These are phyloP conservation scores for Eriosoma lanigerum DNA, from an alignment of 1,140 invertebrate genomes.

Conservation along the genomic window DNA sequence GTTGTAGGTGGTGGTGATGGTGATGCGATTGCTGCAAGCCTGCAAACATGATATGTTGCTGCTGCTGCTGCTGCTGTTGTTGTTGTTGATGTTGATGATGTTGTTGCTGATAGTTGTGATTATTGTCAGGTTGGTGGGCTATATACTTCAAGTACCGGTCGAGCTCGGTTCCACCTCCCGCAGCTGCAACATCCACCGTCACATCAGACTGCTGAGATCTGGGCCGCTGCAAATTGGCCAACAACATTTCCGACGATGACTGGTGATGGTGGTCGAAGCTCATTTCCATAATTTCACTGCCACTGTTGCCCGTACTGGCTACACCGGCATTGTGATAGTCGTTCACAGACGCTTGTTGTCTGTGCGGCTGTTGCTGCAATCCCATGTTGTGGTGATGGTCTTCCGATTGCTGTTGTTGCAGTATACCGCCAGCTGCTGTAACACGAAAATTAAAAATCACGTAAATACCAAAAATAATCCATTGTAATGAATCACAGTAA, in stretches of 20 bases:
- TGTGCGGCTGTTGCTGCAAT: constrained; percentile 7
- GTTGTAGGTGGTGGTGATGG: not conserved
- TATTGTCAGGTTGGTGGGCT: constrained; percentile 53
- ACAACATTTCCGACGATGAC: constrained; percentile 42
- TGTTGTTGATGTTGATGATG: constrained; percentile 53
- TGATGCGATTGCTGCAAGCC: not conserved
- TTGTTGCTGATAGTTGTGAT: constrained; percentile 56
- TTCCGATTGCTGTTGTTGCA: constrained; percentile 6
- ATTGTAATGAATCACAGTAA: not conserved
- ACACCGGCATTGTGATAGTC: not conserved
- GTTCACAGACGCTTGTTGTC: constrained; percentile 12
- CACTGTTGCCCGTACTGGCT: constrained; percentile 23
- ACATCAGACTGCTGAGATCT: constrained; percentile 50
- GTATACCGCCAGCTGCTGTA: not conserved
- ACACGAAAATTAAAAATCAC: not conserved
- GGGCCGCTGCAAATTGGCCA: constrained; percentile 33
- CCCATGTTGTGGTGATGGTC: constrained; percentile 8
- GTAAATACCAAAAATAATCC: not conserved
- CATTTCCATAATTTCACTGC: constrained; percentile 35
- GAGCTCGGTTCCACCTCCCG: constrained; percentile 60
- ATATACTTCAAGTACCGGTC: constrained; percentile 69
- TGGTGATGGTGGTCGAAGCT: constrained; percentile 27
- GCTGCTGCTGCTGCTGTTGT: constrained; percentile 54
- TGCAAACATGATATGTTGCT: constrained; percentile 29
- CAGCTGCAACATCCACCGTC: not conserved